A percentile compares a stretch with the other conserved stretches of the same genome.
These are phyloP conservation scores for Pungitius pungitius DNA, from an alignment of 2,113 vertebrate genomes.

Conservation along the genomic window DNA sequence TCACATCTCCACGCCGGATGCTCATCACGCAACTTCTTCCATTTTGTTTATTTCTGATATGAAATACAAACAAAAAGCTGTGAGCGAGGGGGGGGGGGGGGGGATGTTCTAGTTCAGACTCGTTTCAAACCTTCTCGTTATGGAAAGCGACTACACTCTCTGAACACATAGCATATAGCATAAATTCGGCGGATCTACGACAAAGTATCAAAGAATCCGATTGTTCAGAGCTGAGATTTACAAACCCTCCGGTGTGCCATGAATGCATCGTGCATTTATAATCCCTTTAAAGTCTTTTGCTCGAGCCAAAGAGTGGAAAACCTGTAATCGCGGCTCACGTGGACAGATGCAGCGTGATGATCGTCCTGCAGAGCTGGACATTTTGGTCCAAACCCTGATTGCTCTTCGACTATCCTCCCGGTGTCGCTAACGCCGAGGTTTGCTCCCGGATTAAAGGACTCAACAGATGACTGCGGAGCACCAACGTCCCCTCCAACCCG, in stretches of 20 bases:
- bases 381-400: not conserved
- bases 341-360: conserved; percentile 2
- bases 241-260: not conserved
- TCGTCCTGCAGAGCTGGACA: not conserved
- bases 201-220: no score
- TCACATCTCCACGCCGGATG: not conserved
- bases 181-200: no score
- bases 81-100: conserved; percentile 10
- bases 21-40: not conserved
- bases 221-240: no score
- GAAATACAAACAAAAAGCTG: not conserved
- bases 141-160: conserved; percentile 3
- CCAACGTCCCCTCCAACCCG: not conserved
- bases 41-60: not conserved
- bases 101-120: conserved; percentile 33
- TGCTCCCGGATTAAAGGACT: not conserved
- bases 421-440: not conserved
- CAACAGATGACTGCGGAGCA: not conserved
- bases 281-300: not conserved
- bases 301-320: conserved; percentile 26
- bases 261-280: conserved; percentile 14
- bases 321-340: no score
- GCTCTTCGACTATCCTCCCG: not conserved
- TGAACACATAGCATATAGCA: no score
- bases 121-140: conserved; percentile 7